Conservation (phyloP, 2,797 vertebrate genomes). For the Coluber constrictor region DNA sequence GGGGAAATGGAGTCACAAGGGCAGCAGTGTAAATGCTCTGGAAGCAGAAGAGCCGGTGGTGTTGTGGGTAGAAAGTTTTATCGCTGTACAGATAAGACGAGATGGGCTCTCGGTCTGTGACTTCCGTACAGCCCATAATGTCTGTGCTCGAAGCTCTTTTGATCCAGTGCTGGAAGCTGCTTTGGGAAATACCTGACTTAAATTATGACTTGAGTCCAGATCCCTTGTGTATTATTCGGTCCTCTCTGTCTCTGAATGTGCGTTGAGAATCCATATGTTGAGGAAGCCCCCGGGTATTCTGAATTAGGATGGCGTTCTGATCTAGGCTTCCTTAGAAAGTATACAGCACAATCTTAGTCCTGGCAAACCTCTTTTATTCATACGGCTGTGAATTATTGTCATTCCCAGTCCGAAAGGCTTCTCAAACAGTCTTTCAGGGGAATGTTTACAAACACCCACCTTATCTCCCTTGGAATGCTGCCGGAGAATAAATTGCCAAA, state of each 20-base stretch:
- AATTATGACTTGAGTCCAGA: not conserved
- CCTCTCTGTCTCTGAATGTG: not conserved
- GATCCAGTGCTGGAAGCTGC: not conserved
- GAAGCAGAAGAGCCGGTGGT: not conserved
- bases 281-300: not conserved
- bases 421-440: too few species aligned
- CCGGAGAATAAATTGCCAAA: too few species aligned
- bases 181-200: not conserved
- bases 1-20: not conserved
- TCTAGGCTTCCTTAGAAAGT: too few species aligned
- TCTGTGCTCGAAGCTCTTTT: not conserved
- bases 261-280: too few species aligned
- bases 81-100: too few species aligned
- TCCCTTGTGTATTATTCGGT: not conserved
- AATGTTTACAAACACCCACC: too few species aligned
- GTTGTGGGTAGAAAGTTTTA: not conserved
- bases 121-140: not conserved
- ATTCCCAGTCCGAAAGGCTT: too few species aligned
- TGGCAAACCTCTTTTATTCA: too few species aligned
- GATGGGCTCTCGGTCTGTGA: not conserved
- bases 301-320: too few species aligned
- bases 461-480: too few species aligned
- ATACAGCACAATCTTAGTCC: too few species aligned
- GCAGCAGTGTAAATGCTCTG: not conserved
- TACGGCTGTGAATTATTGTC: too few species aligned